Evolutionary conservation across 2,888 invertebrate species (phyloP).

Genomic region (Carterocephalus palaemon): DNA sequence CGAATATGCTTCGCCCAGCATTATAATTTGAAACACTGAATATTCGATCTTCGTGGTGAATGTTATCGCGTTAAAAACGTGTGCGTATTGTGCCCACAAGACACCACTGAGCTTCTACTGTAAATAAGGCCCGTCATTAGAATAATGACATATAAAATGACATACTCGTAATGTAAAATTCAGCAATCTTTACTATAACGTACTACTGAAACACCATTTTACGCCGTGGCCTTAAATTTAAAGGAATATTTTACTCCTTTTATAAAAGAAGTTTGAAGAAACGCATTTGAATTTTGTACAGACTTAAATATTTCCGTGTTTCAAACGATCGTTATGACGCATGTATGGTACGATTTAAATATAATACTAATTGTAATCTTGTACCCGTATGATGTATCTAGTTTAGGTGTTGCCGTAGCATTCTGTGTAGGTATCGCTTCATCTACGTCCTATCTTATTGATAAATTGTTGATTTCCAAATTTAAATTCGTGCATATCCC

Average conservation of each 20-base stretch:
- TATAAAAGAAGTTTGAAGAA: conserved; percentile 52
- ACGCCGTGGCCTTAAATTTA: conserved; percentile 78
- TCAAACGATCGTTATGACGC: conserved; percentile 43
- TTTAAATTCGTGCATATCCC: conserved; percentile 74
- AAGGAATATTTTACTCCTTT: conserved; percentile 73
- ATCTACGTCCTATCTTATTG: conserved; percentile 60
- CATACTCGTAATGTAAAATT: conserved; percentile 47
- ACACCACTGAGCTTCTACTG: conserved; percentile 47
- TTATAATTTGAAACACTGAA: conserved; percentile 33
- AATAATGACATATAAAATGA: conserved; percentile 55
- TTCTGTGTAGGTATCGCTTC: conserved; percentile 63
- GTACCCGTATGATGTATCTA: conserved; percentile 58
- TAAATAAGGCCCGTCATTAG: conserved; percentile 66
- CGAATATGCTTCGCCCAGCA: conserved; percentile 41
- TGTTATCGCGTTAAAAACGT: conserved; percentile 20
- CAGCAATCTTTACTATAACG: conserved; percentile 66
- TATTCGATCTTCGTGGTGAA: conserved; percentile 15
- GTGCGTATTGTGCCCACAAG: conserved; percentile 25
- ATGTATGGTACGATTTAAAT: conserved; percentile 50
- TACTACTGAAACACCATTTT: conserved; percentile 78
- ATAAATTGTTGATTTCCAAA: conserved; percentile 66
- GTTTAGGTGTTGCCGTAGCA: conserved; percentile 67
- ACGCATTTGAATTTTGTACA: conserved; percentile 59
- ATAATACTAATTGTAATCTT: conserved; percentile 53
- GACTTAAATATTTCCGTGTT: conserved; percentile 51